Evolutionary conservation across 2,113 vertebrate genomes (phyloP), one percentile per base, ranked within the genome.

Genomic region (Serilophus lunatus): DNA sequence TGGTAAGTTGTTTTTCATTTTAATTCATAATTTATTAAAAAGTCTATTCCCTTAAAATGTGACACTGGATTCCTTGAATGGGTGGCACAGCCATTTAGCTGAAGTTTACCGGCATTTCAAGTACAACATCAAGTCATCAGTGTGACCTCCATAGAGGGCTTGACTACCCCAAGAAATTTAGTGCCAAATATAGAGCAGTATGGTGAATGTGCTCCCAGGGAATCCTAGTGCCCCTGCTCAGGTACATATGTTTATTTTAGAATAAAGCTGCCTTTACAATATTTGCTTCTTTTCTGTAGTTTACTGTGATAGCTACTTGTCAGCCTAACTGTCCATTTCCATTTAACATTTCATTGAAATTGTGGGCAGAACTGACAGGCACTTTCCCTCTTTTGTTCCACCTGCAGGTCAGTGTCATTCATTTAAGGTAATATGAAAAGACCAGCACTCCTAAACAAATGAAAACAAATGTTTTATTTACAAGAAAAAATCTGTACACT

Each of bases 381-480:
- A 91, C 51, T 10, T 91, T 49, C 54, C 42, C 51, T 56, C 13
- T 85, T 93, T 64, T 16, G 4, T 61, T 65, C 44, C 31, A 36
- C 44, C 36, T 79, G 75, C 53, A 76, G 40, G 53, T 93, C 60
- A 76, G 23, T 51, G 61, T 81, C 31, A 56, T 49, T 84, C 47
- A 75, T 49, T 70, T 54, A 86, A 49, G 23, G 28, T 56, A 70
- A n/a, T 44, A 93, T 51, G 80, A 95, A 88, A 95, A 93, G 92
- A 95, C 36, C 51, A 90, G 54, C n/a, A 79, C 90, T 82, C 93
- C 44, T 88, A 94, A 96, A 97, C 95, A 98, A 98, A 97, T 96
- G 97, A 97, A 98, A 98, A 96, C 95, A 95, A 93, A 97, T 94
- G 90, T 96, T 98, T 98, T 98, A 98, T 98, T 98, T 98, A 98